Percentiles rank a stretch among this genome's conserved stretches.
These are phyloP conservation scores for Gonioctena quinquepunctata DNA, from an alignment of 1,140 invertebrate species.

Conservation along the genomic window DNA sequence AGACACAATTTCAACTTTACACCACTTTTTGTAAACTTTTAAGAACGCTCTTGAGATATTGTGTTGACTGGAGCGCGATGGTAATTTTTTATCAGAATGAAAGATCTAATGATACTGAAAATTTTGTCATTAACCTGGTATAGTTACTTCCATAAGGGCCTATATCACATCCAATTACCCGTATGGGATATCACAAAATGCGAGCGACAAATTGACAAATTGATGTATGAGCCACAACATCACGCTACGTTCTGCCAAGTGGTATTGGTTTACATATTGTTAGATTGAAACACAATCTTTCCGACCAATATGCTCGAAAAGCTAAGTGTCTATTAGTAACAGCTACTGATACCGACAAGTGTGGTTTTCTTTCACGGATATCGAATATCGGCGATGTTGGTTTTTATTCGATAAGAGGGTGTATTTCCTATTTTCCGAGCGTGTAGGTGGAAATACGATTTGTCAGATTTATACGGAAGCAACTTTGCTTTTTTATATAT, in stretches of 20 bases:
- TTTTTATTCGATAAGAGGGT: not conserved
- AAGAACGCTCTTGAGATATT: no score
- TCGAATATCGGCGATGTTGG: not conserved
- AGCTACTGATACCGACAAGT: constrained; percentile 34
- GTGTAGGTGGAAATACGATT: no score
- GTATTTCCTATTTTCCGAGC: no score
- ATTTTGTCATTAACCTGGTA: no score
- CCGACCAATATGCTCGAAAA: constrained; percentile 38
- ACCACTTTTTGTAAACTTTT: no score
- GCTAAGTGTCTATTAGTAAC: constrained; percentile 51
- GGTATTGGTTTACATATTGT: constrained; percentile 47
- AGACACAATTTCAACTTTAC: no score
- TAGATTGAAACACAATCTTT: constrained; percentile 49
- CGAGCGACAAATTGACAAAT: not conserved
- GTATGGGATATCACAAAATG: not conserved
- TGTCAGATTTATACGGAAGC: no score
- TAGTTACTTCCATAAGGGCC: no score
- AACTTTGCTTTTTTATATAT: no score
- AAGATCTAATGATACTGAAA: no score
- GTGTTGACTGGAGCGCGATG: no score
- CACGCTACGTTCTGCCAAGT: not conserved
- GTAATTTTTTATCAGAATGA: no score
- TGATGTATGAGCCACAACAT: not conserved
- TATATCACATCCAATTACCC: not conserved
- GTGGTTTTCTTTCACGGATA: not conserved